Evolutionary conservation across 1,140 invertebrate species (phyloP).

Genomic region (Schlechtendalia chinensis): DNA sequence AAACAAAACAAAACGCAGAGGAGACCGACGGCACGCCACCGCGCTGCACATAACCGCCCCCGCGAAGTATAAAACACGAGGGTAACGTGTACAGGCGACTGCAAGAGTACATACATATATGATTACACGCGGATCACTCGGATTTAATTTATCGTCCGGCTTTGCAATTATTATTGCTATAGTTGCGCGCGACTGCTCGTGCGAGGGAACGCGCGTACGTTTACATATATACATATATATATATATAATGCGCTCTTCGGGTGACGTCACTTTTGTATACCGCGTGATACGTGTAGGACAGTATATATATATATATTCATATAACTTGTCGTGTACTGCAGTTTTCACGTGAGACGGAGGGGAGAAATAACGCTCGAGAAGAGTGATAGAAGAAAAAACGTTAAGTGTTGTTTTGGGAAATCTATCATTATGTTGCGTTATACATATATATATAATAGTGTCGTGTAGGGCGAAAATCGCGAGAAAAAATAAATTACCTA

Average conservation of each 20-base stretch:
- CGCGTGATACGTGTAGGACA: too few species aligned
- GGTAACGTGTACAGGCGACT: neutral
- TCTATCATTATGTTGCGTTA: conserved; percentile 25
- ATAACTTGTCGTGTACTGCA: neutral
- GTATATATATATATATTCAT: too few species aligned
- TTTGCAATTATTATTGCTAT: conserved; percentile 41
- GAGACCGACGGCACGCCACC: conserved; percentile 25
- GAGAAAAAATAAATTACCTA: conserved; percentile 1
- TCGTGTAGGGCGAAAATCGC: neutral
- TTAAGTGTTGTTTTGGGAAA: conserved; percentile 43
- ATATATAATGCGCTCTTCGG: conserved; percentile 4
- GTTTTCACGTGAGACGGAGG: neutral
- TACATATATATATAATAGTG: too few species aligned
- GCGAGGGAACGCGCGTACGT: neutral
- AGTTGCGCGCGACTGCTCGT: neutral
- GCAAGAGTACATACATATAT: neutral
- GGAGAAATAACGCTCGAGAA: neutral
- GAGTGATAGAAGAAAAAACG: too few species aligned
- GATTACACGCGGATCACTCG: conserved; percentile 44
- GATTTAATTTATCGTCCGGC: conserved; percentile 49
- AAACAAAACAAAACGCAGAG: conserved; percentile 21
- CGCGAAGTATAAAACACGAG: neutral
- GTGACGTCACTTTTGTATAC: conserved; percentile 24
- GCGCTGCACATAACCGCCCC: neutral
- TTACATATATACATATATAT: too few species aligned